Evolutionary conservation across 2,797 vertebrate species (phyloP).

Genomic region (Choloepus didactylus): DNA sequence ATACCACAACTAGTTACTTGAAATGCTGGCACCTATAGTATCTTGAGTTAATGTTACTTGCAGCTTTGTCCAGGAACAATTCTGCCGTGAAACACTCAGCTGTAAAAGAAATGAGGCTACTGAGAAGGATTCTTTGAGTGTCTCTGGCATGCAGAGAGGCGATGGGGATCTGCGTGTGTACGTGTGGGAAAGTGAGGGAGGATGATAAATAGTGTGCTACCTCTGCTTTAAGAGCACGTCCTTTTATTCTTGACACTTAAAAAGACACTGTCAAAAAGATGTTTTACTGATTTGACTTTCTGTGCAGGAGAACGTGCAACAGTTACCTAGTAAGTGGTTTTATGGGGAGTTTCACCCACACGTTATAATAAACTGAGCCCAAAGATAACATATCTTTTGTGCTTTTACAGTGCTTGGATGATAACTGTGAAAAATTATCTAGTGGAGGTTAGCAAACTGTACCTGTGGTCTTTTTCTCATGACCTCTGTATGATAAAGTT

Average conservation of each 20-base stretch:
- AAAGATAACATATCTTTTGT: constrained; percentile 88
- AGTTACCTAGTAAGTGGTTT: constrained; percentile 89
- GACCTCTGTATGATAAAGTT: constrained; percentile 89
- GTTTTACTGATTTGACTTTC: constrained; percentile 88
- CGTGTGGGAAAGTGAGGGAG: constrained; percentile 78
- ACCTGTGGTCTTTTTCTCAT: constrained; percentile 90
- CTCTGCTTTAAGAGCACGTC: constrained; percentile 84
- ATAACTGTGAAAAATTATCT: constrained; percentile 91
- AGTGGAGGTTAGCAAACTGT: constrained; percentile 86
- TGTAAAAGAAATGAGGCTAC: constrained; percentile 78
- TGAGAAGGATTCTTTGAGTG: constrained; percentile 81
- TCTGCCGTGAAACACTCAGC: constrained; percentile 75
- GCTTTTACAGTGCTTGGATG: constrained; percentile 88
- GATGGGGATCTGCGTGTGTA: constrained; percentile 74
- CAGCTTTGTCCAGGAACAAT: constrained; percentile 78
- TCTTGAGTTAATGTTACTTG: constrained; percentile 78
- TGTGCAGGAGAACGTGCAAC: constrained; percentile 84
- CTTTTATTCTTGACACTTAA: constrained; percentile 86
- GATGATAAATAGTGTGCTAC: constrained; percentile 85
- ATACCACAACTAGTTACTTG: constrained; percentile 61
- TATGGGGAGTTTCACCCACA: constrained; percentile 86
- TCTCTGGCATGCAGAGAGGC: constrained; percentile 78
- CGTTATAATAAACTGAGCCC: constrained; percentile 87
- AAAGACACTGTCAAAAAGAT: constrained; percentile 86
- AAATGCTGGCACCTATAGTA: constrained; percentile 76